Evolutionary conservation across 2,797 vertebrate species (phyloP).

Genomic region (Anas bahamensis): DNA sequence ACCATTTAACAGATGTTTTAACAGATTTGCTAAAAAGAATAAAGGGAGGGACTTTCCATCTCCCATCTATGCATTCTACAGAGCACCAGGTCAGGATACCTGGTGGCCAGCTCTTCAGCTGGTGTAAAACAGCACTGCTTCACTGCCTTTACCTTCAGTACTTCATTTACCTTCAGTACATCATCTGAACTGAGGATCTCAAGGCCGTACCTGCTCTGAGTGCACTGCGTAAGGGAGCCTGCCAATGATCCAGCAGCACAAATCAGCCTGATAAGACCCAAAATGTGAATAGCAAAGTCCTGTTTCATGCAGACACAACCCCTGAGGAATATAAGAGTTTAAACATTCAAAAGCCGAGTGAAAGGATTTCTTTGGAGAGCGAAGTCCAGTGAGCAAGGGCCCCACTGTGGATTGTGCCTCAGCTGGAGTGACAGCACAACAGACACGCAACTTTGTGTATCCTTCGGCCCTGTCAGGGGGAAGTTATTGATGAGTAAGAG

Average conservation of each 20-base stretch:
- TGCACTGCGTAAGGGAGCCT: not conserved
- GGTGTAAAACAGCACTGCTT: not conserved
- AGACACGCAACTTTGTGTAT: conserved; percentile 64
- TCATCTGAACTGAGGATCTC: not conserved
- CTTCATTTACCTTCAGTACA: not conserved
- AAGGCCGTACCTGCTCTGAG: not conserved
- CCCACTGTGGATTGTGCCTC: conserved; percentile 52
- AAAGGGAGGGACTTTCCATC: not conserved
- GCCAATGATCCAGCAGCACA: not conserved
- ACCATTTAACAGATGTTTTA: not conserved
- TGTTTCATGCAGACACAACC: not conserved
- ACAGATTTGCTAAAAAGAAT: not conserved
- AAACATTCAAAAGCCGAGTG: not conserved
- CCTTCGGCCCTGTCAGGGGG: conserved; percentile 73
- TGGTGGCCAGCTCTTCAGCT: not conserved
- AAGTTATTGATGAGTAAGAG: conserved; percentile 78
- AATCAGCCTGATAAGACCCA: not conserved
- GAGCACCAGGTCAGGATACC: not conserved
- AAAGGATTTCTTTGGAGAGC: not conserved
- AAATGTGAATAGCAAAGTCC: not conserved
- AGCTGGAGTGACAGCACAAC: conserved; percentile 70
- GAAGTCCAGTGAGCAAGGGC: conserved; percentile 21
- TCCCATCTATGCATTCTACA: not conserved
- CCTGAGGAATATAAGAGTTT: not conserved
- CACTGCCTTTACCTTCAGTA: not conserved